Evolutionary conservation across 2,113 vertebrate genomes (phyloP), one percentile per base, ranked within the genome.

Genomic region (Oryzias celebensis): DNA sequence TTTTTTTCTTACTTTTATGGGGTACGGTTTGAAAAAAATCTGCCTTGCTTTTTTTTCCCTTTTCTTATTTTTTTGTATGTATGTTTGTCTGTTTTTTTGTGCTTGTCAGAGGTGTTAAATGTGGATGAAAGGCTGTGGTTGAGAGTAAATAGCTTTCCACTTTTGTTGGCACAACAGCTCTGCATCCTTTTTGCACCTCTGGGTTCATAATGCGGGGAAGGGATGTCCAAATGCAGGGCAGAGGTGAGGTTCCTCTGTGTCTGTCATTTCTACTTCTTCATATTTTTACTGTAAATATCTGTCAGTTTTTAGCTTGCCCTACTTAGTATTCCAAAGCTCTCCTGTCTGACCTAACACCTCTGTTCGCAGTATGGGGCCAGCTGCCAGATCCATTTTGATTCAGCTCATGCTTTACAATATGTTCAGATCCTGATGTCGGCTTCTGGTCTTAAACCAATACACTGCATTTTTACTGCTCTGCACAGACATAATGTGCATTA

Each of bases 1-100:
- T 70, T 70, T 28, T 28, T 6, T 6, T 28, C 7, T 5, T 28
- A 58, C 78, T 83, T 80, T 88, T 46, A 83, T 84, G 81, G 84
- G 85, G 62, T 47, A 43, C 58, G 58, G 86, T 81, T 65, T 61
- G 26, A 46, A 45, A 53, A 81, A 70, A 83, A 74, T 73, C 82
- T 58, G 47, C 57, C 67, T 72, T 83, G 20, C 20, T 20, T 73
- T 44, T 66, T 82, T 50, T 41, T 65, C 42, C 20, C 63, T 28
- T 15, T 44, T 41, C 59, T 52, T 7, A 52, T 47, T 64, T 36
- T 45, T 23, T 60, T 6, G 17, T 49, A 20, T 20, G 42, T 7
- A n/a, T 36, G 60, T 72, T 63, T 44, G 4, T 56, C 36, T 60
- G 44, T 56, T 58, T 56, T 46, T 43, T 5, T n/a, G 20, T 22